phyloP scores from a whole-genome alignment of 2,113 vertebrate species.

The Tupaia tana region DNA sequence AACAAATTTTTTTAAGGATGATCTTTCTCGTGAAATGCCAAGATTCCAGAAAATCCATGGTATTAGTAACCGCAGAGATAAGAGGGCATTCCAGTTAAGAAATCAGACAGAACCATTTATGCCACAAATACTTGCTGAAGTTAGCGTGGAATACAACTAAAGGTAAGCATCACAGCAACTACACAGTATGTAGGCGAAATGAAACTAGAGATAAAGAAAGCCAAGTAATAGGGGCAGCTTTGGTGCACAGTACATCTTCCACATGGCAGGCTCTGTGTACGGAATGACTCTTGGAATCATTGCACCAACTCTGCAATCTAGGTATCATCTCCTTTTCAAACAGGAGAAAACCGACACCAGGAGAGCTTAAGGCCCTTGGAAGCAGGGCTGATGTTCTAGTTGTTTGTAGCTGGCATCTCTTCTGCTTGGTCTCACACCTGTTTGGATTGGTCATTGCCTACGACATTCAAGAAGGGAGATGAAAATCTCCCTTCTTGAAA shows the following conservation, averaged over 20 bases:
- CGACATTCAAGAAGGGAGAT: background rate
- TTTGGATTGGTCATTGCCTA: background rate
- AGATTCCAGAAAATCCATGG: conserved; percentile 28
- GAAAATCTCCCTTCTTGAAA: conserved; percentile 1
- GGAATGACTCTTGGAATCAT: background rate
- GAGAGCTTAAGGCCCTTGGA: background rate
- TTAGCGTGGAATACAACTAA: background rate
- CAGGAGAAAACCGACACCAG: background rate
- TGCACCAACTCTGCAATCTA: background rate
- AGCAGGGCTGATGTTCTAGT: background rate
- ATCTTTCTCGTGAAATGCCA: background rate
- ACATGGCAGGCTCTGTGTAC: accelerated
- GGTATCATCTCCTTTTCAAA: background rate
- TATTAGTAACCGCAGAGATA: background rate
- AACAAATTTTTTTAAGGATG: conserved; percentile 8
- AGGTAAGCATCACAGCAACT: background rate
- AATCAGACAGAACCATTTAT: background rate
- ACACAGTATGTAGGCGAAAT: background rate
- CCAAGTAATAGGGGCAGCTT: background rate
- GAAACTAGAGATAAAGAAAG: background rate
- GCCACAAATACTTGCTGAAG: background rate
- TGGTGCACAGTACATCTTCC: background rate
- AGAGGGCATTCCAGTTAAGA: background rate
- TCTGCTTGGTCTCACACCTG: background rate
- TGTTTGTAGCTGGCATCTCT: background rate